Base-by-base conservation (phyloP, 2,888 invertebrate species). In the Parnassius smintheus region DNA sequence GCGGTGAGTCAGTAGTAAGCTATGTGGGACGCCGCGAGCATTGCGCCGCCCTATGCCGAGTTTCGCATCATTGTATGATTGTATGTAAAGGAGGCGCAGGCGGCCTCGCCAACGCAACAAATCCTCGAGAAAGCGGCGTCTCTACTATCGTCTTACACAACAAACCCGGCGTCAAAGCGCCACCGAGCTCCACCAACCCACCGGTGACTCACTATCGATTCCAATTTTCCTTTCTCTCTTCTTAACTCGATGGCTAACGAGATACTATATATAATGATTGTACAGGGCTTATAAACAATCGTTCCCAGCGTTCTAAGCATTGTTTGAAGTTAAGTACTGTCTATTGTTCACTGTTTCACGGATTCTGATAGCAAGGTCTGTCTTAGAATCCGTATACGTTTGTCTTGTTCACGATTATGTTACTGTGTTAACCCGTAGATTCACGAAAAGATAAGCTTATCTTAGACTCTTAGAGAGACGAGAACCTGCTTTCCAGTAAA, bases 41-140 rank as follows among this genome's bases (percentile, higher is more conserved):
- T 75, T 72, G 72, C 70, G 73, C 71, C 65, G 61, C 56, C 72
- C 70, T 74, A 77, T 80, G 80, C 78, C 41, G 22, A 79, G 77
- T 35, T 35, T 35, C 71, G 66, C 68, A 66, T 76, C 75, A 75
- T 81, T 77, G 80, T 77, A 81, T 76, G 82, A 90, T 90, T 91
- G 90, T 91, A 90, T 91, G 90, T 80, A 87, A 91, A 91, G 85
- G 75, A 89, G 89, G 84, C 81, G 82, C 80, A 81, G 85, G 85
- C 86, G 84, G 83, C 82, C 83, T 81, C 83, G 78, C 83, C 76
- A 76, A 79, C 78, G 77, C 76, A 73, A 75, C 68, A 67, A 74
- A 71, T 76, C 78, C 76, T 80, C 79, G 77, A 80, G 85, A 86
- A 86, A 86, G 83, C 80, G 49, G 49, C 69, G 64, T 66, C 69